A percentile compares a stretch with the other conserved stretches of the same genome.
Evolutionary conservation across 92 coral and sea anemone species (phyloP).

Genomic region (Porites cylindrica): DNA sequence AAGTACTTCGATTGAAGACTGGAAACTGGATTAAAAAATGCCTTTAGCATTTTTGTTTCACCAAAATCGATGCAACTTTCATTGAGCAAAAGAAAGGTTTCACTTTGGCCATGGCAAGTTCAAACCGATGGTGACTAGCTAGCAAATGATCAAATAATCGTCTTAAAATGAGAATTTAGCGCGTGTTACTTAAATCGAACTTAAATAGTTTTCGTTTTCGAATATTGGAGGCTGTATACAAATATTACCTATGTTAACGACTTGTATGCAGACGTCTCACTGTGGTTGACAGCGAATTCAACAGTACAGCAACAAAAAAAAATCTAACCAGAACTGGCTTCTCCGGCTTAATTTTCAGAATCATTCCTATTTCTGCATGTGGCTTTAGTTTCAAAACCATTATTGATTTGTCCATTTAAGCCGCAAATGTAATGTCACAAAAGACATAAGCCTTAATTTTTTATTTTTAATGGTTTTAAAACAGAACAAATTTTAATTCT

Average conservation of each 20-base stretch:
- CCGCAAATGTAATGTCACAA: neutral
- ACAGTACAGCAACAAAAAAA: neutral
- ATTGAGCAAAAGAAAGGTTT: too few species aligned
- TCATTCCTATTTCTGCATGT: neutral
- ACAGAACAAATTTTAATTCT: slow-evolving; percentile 26
- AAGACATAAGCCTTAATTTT: neutral
- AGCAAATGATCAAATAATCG: neutral
- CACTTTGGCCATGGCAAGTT: too few species aligned
- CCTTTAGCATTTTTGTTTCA: neutral
- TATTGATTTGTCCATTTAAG: neutral
- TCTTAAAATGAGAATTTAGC: slow-evolving; percentile 3
- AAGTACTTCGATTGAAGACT: neutral
- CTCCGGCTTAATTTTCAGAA: neutral
- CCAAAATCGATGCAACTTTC: neutral
- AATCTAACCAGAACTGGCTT: neutral
- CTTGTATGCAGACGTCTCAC: neutral
- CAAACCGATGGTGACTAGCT: too few species aligned
- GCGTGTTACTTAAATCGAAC: neutral
- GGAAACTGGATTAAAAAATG: neutral
- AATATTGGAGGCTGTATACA: slow-evolving; percentile 12
- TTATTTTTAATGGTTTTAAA: neutral
- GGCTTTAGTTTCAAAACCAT: slow-evolving; percentile 3
- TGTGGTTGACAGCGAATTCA: neutral
- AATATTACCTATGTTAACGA: slow-evolving; percentile 19
- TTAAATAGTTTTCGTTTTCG: slow-evolving; percentile 2